These are phyloP conservation scores for Trissolcus basalis DNA, from an alignment of 1,140 invertebrate species.

Conservation along the genomic window DNA sequence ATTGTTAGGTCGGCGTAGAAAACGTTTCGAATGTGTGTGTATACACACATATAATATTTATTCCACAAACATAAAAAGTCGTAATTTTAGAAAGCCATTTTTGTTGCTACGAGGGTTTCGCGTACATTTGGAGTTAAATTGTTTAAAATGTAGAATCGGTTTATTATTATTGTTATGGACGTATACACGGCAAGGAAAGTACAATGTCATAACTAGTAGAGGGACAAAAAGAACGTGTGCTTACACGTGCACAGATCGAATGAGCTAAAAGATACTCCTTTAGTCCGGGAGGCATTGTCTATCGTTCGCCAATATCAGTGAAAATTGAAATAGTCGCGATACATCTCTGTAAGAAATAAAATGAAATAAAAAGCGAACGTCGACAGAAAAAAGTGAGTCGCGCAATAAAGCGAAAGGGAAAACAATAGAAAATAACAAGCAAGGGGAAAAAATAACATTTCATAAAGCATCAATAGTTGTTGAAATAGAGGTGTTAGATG, in stretches of 20 bases:
- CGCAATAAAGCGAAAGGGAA: conserved; percentile 27
- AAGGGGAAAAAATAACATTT: conserved; percentile 53
- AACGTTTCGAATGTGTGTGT: no score
- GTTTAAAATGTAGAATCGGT: no score
- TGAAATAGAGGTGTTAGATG: conserved; percentile 66
- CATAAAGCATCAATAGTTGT: conserved; percentile 16
- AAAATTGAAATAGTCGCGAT: conserved; percentile 72
- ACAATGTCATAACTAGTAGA: conserved; percentile 16
- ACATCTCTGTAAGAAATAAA: conserved; percentile 64
- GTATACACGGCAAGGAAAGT: conserved; percentile 15
- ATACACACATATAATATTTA: no score
- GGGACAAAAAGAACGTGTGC: conserved; percentile 32
- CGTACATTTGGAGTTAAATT: no score
- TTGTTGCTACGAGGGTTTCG: no score
- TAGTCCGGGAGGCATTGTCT: conserved; percentile 61
- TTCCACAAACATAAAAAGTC: no score
- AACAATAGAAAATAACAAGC: conserved; percentile 62
- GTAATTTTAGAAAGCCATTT: no score
- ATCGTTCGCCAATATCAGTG: conserved; percentile 70
- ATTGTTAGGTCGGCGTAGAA: no score
- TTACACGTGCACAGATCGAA: conserved; percentile 51
- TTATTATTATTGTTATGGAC: no score
- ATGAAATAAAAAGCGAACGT: conserved; percentile 26
- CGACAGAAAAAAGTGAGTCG: conserved; percentile 12
- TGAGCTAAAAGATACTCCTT: conserved; percentile 66